These are phyloP conservation scores for Drosophila pallidifrons DNA, from an alignment of 1,140 invertebrate genomes.

Conservation along the genomic window DNA sequence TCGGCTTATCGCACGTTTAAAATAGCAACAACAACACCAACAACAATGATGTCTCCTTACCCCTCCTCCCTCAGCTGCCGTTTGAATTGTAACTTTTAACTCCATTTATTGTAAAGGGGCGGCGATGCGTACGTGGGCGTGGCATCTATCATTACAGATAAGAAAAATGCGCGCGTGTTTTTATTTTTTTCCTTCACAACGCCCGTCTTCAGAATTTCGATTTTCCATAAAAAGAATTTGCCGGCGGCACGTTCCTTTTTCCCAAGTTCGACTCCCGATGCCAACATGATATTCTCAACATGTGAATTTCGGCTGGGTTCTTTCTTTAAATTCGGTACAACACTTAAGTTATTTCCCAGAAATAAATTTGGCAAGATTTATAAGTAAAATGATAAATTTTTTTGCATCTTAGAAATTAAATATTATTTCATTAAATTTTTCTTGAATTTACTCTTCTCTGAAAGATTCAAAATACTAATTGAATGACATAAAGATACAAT, in stretches of 20 bases:
- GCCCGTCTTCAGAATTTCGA: constrained; percentile 36
- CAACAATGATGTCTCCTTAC: constrained; percentile 33
- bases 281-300: not conserved
- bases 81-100: constrained; percentile 83
- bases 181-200: not conserved
- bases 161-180: constrained; percentile 64
- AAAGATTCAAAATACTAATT: too few relatives aligned
- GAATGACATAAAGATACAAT: too few relatives aligned
- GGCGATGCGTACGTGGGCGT: constrained; percentile 60
- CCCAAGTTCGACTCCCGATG: not conserved
- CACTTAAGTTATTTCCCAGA: too few relatives aligned
- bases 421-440: too few relatives aligned
- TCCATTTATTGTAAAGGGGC: constrained; percentile 76
- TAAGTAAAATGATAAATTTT: too few relatives aligned
- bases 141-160: constrained; percentile 78
- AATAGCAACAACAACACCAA: constrained; percentile 71
- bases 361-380: too few relatives aligned
- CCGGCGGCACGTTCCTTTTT: constrained; percentile 29
- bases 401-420: too few relatives aligned
- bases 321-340: not conserved
- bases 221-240: constrained; percentile 47
- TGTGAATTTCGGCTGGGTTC: not conserved
- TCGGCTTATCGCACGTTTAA: constrained; percentile 82
- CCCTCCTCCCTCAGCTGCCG: constrained; percentile 5
- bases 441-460: too few relatives aligned